Conservation (phyloP, 2,888 invertebrate species). For the Bedellia somnulentella region DNA sequence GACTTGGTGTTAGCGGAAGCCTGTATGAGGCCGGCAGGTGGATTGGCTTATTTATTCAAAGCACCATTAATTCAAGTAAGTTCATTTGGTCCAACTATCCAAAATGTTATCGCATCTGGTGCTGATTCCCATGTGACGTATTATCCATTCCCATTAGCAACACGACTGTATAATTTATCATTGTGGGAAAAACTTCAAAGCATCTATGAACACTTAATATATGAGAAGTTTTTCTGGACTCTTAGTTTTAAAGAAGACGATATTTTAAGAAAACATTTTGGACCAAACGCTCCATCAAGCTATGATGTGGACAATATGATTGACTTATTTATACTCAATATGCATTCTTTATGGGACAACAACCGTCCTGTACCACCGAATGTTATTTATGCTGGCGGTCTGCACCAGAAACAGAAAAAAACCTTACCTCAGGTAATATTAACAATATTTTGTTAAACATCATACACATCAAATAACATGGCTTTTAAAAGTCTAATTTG, state of each 20-base stretch:
- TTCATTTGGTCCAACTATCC: not conserved
- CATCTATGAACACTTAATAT: not conserved
- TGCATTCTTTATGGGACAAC: slow-evolving; percentile 2
- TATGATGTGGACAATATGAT: not conserved
- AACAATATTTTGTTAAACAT: no score
- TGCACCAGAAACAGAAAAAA: slow-evolving; percentile 2
- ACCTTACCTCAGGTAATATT: slow-evolving; percentile 2
- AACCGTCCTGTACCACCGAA: slow-evolving; percentile 3
- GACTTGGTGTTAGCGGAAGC: not conserved
- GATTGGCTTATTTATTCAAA: not conserved
- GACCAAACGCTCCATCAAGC: not conserved
- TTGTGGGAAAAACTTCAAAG: not conserved
- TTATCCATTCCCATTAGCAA: not conserved
- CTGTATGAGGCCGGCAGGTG: not conserved
- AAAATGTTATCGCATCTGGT: not conserved
- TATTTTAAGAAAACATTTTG: slow-evolving; percentile 1
- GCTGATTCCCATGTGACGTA: not conserved
- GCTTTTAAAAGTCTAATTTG: no score
- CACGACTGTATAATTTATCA: not conserved
- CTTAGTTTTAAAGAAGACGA: not conserved
- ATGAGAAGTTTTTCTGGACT: not conserved
- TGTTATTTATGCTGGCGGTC: slow-evolving; percentile 1
- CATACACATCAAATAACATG: no score
- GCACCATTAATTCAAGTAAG: not conserved
- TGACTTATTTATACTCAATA: slow-evolving; percentile 4